phyloP scores from a whole-genome alignment of 2,113 vertebrate species.

The Vicugna pacos region DNA sequence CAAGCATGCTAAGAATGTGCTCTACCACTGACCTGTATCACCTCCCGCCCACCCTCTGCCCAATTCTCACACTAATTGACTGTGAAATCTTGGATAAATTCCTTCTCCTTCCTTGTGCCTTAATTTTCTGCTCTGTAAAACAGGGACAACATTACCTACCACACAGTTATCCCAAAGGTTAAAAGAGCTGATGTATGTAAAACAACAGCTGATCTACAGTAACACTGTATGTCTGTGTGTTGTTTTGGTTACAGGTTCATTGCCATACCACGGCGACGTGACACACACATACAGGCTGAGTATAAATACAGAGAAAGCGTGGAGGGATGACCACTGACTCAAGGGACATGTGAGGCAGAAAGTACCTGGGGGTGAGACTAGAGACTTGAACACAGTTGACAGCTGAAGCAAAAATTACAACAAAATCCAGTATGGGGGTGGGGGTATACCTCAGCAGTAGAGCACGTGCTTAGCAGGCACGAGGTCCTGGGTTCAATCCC shows the following conservation, averaged over 20 bases:
- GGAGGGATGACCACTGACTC: neutral
- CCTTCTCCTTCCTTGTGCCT: neutral
- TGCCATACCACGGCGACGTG: accelerated
- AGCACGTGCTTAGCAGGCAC: too few species aligned
- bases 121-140: neutral
- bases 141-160: neutral
- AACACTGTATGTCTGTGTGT: neutral
- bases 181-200: neutral
- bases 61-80: too few species aligned
- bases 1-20: too few species aligned
- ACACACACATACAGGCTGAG: neutral
- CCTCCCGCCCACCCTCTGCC: too few species aligned
- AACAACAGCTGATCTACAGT: neutral
- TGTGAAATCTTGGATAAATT: neutral
- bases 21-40: too few species aligned
- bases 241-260: neutral
- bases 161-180: neutral
- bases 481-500: too few species aligned
- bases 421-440: neutral
- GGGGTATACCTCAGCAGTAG: too few species aligned
- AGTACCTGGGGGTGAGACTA: neutral
- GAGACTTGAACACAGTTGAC: neutral
- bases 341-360: neutral
- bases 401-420: neutral
- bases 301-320: neutral